These are phyloP conservation scores for Onychorhynchus coronatus DNA, from an alignment of 2,113 vertebrate genomes.

Conservation along the genomic window DNA sequence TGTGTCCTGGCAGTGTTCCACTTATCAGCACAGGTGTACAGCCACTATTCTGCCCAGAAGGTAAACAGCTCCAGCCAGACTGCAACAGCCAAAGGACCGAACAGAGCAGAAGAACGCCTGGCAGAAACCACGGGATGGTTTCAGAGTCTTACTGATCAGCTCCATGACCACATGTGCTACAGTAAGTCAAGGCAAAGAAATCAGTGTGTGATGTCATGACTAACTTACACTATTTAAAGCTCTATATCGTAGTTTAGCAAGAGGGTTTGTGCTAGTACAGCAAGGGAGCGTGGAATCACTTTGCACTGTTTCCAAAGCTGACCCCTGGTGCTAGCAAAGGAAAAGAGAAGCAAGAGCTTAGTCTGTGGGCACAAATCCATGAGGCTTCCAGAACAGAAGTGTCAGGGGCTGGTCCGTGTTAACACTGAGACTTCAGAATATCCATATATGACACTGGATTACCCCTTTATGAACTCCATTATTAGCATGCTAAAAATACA, in stretches of 20 bases:
- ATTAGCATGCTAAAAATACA: neutral
- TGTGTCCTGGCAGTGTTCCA: neutral
- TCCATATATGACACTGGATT: rapidly evolving
- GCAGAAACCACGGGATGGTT: neutral
- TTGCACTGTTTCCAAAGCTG: neutral
- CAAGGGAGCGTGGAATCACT: neutral
- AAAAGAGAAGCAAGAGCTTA: neutral
- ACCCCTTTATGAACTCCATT: neutral
- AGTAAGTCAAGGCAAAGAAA: neutral
- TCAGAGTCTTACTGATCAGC: neutral
- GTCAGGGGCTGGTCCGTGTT: neutral
- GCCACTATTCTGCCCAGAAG: neutral
- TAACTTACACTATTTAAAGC: neutral
- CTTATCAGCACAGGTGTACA: neutral
- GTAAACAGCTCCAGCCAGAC: neutral
- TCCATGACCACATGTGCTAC: neutral
- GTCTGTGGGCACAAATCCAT: neutral
- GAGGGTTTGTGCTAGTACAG: neutral
- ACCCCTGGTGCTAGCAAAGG: neutral
- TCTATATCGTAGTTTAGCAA: neutral
- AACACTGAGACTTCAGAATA: neutral
- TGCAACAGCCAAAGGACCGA: neutral
- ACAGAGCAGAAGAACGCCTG: neutral
- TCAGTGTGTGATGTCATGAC: neutral
- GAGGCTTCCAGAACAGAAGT: neutral